A percentile compares a stretch with the other conserved stretches of the same genome.
These are phyloP conservation scores for Drosophila bunnanda DNA, from an alignment of 2,888 invertebrate species.

Conservation along the genomic window DNA sequence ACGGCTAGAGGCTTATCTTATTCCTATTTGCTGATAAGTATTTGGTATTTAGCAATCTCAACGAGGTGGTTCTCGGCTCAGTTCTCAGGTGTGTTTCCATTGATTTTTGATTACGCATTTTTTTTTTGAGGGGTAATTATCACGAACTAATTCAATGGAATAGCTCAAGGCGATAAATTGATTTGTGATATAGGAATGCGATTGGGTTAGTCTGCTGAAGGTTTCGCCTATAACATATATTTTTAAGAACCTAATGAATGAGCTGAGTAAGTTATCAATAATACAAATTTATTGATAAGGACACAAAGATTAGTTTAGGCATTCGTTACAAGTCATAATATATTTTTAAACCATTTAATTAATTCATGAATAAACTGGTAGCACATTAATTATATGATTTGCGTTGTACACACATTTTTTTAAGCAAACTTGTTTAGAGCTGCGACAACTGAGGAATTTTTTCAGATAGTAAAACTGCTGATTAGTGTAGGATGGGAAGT, in stretches of 20 bases:
- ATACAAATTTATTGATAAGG: slow-evolving; percentile 11
- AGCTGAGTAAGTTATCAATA: not conserved
- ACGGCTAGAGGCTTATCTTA: slow-evolving; percentile 6
- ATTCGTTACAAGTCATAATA: not conserved
- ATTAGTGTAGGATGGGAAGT: not conserved
- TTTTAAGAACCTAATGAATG: not conserved
- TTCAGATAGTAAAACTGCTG: not conserved
- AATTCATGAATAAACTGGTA: not conserved
- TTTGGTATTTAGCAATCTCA: not conserved
- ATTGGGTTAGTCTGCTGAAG: not conserved
- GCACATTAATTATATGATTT: slow-evolving; percentile 9
- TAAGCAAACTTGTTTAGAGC: slow-evolving; percentile 3
- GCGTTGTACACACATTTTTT: slow-evolving; percentile 2
- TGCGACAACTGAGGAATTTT: not conserved
- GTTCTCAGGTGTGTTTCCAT: slow-evolving; percentile 1
- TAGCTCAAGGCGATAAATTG: not conserved
- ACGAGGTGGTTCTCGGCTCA: too few species aligned
- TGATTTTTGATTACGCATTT: not conserved
- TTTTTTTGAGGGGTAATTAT: not conserved
- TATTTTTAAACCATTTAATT: slow-evolving; percentile 1
- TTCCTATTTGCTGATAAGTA: slow-evolving; percentile 20
- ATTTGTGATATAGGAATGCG: too few species aligned
- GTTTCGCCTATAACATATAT: not conserved
- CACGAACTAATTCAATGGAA: not conserved
- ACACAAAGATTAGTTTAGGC: not conserved